Conservation (phyloP, 2,888 invertebrate species). For the Thera obeliscata region DNA sequence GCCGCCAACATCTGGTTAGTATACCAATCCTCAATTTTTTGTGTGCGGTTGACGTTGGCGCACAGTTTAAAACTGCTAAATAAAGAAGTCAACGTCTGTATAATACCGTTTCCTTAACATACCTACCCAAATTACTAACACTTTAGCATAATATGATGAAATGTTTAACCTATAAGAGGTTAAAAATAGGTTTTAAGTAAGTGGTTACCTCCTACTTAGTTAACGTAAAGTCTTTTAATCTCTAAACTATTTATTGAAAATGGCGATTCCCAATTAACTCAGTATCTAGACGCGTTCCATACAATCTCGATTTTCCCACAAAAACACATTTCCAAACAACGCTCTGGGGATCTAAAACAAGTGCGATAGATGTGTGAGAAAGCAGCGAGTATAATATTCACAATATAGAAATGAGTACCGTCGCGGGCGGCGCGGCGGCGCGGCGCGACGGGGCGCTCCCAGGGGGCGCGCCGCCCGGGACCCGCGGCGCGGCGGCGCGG, state of each 20-base stretch:
- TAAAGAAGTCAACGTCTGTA: no score
- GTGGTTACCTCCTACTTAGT: no score
- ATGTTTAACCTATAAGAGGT: no score
- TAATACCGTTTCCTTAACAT: no score
- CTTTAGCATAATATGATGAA: no score
- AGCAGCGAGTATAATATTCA: constrained; percentile 72
- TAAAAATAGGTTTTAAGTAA: no score
- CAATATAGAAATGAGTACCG: constrained; percentile 68
- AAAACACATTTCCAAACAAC: constrained; percentile 27
- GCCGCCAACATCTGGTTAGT: constrained; percentile 90
- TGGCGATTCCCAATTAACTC: not conserved
- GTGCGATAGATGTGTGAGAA: constrained; percentile 67
- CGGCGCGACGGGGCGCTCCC: constrained; percentile 44
- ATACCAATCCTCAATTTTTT: not conserved
- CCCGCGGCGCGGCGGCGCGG: no score
- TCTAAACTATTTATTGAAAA: not conserved
- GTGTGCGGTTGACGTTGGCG: not conserved
- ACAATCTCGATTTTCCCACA: constrained; percentile 28
- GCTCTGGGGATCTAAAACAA: constrained; percentile 55
- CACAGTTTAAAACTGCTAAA: no score
- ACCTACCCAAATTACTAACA: no score
- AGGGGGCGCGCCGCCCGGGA: constrained; percentile 42
- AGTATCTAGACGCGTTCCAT: not conserved
- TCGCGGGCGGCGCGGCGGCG: constrained; percentile 40
- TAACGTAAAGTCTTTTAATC: not conserved